Evolutionary conservation across 2,888 invertebrate genomes (phyloP), one percentile per base, ranked within the genome.

Genomic region (Leucophenga maculata): DNA sequence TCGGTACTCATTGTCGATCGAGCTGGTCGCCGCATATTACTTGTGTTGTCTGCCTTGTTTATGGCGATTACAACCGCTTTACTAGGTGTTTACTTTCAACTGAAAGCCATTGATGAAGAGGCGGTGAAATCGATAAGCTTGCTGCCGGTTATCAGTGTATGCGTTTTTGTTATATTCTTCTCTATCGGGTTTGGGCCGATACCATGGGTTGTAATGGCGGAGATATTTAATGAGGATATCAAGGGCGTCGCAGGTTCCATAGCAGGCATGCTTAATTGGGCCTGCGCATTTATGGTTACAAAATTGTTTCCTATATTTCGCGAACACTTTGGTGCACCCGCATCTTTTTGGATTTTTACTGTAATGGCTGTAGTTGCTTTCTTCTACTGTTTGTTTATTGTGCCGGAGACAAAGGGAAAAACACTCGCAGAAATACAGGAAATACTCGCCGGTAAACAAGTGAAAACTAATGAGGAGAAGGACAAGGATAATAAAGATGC

Each of bases 151-250:
- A 77, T 92, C 0, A 91, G 93, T 50, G 88, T 96, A 1, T 93
- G 94, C 22, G 72, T 94, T 4, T 96, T 94, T 86, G 93, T 95
- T 11, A 87, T 94, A 11, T 91, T 94, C 14, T 96, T 95, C 88
- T 94, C 94, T 0, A 82, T 95, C 16, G 96, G 96, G 57, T 93
- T 93, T 78, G 96, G 96, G 0, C 96, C 96, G 0, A 94, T 96
- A 48, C 96, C 96, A 0, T 86, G 86, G 86, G 91, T 95, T 90
- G 93, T 86, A 57, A 89, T 93, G 81, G 91, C 95, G 0, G 96
- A 96, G 85, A 89, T 96, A 18, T 93, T 96, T 85, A 90, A 94
- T 44, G 90, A 93, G 3, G 93, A 94, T 79, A 93, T 95, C 52
- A 94, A 94, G 85, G 93, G 92, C 1, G 90, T 93, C 67, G 93